Evolutionary conservation across 2,888 invertebrate species (phyloP), one percentile per base, ranked within the genome.

Genomic region (Lepidochrysops patricia): DNA sequence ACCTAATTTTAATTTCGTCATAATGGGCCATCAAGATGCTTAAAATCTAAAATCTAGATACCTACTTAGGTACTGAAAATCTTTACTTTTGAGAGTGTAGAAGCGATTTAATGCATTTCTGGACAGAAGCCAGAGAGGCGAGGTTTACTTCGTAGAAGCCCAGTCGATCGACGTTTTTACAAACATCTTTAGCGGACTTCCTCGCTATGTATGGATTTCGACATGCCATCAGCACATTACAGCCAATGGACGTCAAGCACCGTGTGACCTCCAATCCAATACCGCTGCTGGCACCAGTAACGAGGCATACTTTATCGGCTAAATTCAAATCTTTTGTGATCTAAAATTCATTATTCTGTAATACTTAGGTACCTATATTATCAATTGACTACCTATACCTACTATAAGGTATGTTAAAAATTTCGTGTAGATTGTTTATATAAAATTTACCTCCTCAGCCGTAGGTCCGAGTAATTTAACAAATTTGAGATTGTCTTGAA

Each of bases 231-330:
- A 97, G 91, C 1, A 98, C 94, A 56, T 92, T 92, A 73, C 97
- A 97, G 12, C 96, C 95, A 74, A 95, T 96, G 37, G 93, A 90
- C 12, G 93, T 94, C 62, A 98, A 80, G 1, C 96, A 94, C 64
- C 93, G 91, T 0, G 96, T 95, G 32, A 97, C 96, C 89, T 98
- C 98, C 76, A 92, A 93, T 12, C 98, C 98, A 70, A 99, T 97
- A n/a, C 98, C 98, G 68, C 93, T 91, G 80, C 96, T 98, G 0
- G 96, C 96, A n/a, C 98, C 98, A 12, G 98, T 98, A 35, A 98
- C 91, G 9, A 99, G 81, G 5, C 95, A 97, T 59, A 94, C 88
- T 81, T 95, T 95, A 1, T 94, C 93, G 54, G 93, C 92, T 63
- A 98, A 86, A 79, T 98, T 96, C 67, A 94, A 82, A 9, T 96